phyloP scores from a whole-genome alignment of 2,888 invertebrate genomes.

The Lepidocyrtoides sp. region DNA sequence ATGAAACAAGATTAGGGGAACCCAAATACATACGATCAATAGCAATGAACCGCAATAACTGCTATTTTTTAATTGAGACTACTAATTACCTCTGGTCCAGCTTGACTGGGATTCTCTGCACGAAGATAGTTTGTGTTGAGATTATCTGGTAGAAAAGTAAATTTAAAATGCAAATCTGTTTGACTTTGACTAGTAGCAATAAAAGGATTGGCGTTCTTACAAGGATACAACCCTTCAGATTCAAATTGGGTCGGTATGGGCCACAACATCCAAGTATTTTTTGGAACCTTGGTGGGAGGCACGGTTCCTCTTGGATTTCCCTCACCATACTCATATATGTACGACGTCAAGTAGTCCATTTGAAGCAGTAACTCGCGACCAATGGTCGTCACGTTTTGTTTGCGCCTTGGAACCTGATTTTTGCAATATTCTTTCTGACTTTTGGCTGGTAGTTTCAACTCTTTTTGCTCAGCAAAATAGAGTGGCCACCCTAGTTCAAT shows the following conservation, averaged over 20 bases:
- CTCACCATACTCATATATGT: constrained; percentile 36
- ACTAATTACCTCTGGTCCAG: background rate
- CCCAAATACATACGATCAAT: background rate
- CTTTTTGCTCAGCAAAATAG: no score
- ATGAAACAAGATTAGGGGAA: background rate
- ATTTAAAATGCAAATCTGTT: background rate
- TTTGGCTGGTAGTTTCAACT: background rate
- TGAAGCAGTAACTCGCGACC: constrained; percentile 45
- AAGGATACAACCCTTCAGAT: constrained; percentile 7
- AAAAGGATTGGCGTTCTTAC: no score
- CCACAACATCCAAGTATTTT: constrained; percentile 50
- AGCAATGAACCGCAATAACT: no score
- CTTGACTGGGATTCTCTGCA: background rate
- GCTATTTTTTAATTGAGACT: background rate
- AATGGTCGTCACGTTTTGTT: constrained; percentile 13
- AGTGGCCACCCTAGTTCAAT: no score
- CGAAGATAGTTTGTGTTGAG: constrained; percentile 33
- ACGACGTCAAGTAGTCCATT: constrained; percentile 61
- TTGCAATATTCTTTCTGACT: background rate
- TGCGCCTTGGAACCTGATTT: background rate
- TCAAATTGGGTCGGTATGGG: background rate
- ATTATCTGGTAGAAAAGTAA: constrained; percentile 24
- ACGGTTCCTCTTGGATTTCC: no score
- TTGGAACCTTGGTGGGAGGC: background rate
- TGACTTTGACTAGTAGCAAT: background rate